Percentiles rank a stretch among this genome's conserved stretches.
These are phyloP conservation scores for Goniozus legneri DNA, from an alignment of 1,140 invertebrate genomes.

Conservation along the genomic window DNA sequence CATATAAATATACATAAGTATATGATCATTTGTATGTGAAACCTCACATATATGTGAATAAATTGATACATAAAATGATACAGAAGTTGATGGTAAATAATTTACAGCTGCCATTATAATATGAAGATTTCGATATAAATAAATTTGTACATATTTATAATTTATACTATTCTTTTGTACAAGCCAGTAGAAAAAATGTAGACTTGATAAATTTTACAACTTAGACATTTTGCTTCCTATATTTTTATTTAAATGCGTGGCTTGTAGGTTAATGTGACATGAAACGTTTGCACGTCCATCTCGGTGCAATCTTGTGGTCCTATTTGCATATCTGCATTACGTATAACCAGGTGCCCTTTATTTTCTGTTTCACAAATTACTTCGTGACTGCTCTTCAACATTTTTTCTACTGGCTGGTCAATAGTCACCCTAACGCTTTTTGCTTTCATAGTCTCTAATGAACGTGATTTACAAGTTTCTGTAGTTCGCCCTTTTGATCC, in stretches of 20 bases:
- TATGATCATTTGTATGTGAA: too few species aligned
- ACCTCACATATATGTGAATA: too few species aligned
- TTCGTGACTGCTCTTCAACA: slow-evolving; percentile 36
- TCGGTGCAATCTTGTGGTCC: slow-evolving; percentile 56
- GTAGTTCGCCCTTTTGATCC: slow-evolving; percentile 52
- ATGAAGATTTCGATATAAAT: too few species aligned
- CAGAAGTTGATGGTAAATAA: too few species aligned
- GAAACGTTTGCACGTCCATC: slow-evolving; percentile 61
- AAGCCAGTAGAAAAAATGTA: too few species aligned
- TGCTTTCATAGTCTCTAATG: slow-evolving; percentile 51
- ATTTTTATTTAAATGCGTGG: slow-evolving; percentile 60
- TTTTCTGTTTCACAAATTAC: slow-evolving; percentile 31
- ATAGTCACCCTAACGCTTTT: slow-evolving; percentile 49
- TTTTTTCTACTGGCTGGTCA: slow-evolving; percentile 33
- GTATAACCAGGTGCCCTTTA: slow-evolving; percentile 23
- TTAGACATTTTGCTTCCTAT: background rate
- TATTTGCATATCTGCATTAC: slow-evolving; percentile 33
- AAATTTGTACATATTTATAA: too few species aligned
- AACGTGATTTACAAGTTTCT: slow-evolving; percentile 46
- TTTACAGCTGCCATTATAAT: too few species aligned
- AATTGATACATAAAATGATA: too few species aligned
- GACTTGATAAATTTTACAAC: background rate
- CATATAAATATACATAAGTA: too few species aligned
- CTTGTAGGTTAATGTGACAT: slow-evolving; percentile 65
- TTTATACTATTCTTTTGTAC: too few species aligned